Conservation (phyloP, 1,140 invertebrate genomes). For the Nautilus pompilius region DNA sequence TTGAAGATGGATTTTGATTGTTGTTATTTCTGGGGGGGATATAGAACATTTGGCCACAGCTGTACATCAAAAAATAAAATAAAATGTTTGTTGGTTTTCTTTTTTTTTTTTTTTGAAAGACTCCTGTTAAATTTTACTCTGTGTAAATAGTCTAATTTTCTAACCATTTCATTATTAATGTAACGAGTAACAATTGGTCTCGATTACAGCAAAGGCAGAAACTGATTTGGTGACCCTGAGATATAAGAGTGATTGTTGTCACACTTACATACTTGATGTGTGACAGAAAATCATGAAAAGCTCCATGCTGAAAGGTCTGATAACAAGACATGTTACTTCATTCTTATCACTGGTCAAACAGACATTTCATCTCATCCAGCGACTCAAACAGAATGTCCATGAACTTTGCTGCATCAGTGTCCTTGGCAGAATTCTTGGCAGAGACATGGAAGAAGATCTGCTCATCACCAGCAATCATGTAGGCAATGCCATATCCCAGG, state of each 20-base stretch:
- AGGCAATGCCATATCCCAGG: slow-evolving; percentile 60
- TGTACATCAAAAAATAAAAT: too few species aligned
- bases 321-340: too few species aligned
- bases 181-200: background rate
- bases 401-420: slow-evolving; percentile 55
- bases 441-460: slow-evolving; percentile 61
- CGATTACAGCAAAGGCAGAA: background rate
- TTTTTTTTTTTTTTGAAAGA: too few species aligned
- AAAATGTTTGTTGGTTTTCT: too few species aligned
- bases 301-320: too few species aligned
- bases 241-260: background rate
- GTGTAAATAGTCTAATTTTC: too few species aligned
- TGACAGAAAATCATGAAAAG: background rate
- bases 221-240: background rate
- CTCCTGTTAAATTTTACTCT: too few species aligned
- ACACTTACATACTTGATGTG: background rate
- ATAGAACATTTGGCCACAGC: too few species aligned
- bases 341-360: slow-evolving; percentile 52
- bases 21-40: too few species aligned
- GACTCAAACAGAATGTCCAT: slow-evolving; percentile 53
- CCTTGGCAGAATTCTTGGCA: slow-evolving; percentile 52
- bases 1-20: too few species aligned
- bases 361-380: slow-evolving; percentile 53
- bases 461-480: slow-evolving; percentile 59
- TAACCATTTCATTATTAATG: background rate